Evolutionary conservation across 1,140 invertebrate species (phyloP).

Genomic region (Myzus persicae): DNA sequence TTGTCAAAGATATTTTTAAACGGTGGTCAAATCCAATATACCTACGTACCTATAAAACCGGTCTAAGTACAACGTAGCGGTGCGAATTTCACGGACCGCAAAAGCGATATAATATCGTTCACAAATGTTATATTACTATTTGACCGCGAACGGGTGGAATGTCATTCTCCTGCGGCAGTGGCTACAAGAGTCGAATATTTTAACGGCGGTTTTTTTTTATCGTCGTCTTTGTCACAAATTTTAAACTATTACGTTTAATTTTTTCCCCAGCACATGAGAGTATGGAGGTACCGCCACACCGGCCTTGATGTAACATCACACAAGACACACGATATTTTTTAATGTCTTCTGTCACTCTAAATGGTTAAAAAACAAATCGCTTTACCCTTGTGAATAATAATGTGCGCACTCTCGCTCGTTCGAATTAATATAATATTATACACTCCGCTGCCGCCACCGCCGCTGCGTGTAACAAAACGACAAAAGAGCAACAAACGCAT

Average conservation of each 20-base stretch:
- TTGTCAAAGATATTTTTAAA: background rate
- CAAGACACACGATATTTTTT: background rate
- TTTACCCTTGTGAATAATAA: constrained; percentile 33
- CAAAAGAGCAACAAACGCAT: background rate
- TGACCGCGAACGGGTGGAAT: background rate
- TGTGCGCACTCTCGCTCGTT: background rate
- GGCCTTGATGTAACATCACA: background rate
- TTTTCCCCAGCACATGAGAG: background rate
- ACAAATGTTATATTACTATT: background rate
- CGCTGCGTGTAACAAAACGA: background rate
- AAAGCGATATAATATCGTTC: background rate
- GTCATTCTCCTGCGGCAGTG: background rate
- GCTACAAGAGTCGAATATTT: background rate
- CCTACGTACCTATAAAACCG: background rate
- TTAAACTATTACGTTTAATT: background rate
- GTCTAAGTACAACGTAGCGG: background rate
- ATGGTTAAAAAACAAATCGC: constrained; percentile 20
- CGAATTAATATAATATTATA: background rate
- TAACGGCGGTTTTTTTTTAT: background rate
- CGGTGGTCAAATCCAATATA: background rate
- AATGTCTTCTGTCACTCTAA: constrained; percentile 3
- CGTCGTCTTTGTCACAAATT: background rate
- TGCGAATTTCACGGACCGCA: background rate
- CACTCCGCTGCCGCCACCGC: background rate
- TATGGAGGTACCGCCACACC: background rate